phyloP scores from a whole-genome alignment of 2,113 vertebrate species.

The Tonatia bakeri region DNA sequence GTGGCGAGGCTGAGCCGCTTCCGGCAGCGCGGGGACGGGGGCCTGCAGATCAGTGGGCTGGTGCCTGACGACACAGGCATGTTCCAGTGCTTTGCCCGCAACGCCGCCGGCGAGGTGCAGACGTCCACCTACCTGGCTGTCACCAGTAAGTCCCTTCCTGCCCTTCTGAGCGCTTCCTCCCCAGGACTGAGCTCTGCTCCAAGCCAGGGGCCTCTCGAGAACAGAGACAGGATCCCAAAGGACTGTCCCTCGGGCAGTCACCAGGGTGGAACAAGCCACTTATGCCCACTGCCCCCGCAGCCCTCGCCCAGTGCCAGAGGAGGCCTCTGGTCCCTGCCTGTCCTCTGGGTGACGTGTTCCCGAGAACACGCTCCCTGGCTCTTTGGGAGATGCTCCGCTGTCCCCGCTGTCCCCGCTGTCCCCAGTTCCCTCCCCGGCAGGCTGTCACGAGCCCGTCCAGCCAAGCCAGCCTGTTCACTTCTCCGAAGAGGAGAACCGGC shows the following conservation, averaged over 20 bases:
- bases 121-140: constrained; percentile 98
- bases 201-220: neutral
- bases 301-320: neutral
- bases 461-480: accelerated
- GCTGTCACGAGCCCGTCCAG: accelerated
- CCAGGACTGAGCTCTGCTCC: neutral
- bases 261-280: accelerated
- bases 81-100: constrained; percentile 97
- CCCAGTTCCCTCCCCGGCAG: neutral
- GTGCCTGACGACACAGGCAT: constrained; percentile 94
- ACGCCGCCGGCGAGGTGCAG: constrained; percentile 91
- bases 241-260: accelerated
- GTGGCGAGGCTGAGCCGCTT: constrained; percentile 87
- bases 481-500: neutral
- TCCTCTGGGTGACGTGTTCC: neutral
- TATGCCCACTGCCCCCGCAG: accelerated
- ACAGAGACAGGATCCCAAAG: neutral
- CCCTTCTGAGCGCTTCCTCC: accelerated
- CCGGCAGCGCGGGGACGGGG: constrained; percentile 87
- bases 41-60: constrained; percentile 93
- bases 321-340: neutral
- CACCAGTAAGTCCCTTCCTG: constrained; percentile 86
- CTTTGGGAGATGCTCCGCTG: neutral
- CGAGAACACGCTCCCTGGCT: accelerated
- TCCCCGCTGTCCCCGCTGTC: accelerated